phyloP scores from a whole-genome alignment of 2,888 invertebrate species.

The Molorchus minor region DNA sequence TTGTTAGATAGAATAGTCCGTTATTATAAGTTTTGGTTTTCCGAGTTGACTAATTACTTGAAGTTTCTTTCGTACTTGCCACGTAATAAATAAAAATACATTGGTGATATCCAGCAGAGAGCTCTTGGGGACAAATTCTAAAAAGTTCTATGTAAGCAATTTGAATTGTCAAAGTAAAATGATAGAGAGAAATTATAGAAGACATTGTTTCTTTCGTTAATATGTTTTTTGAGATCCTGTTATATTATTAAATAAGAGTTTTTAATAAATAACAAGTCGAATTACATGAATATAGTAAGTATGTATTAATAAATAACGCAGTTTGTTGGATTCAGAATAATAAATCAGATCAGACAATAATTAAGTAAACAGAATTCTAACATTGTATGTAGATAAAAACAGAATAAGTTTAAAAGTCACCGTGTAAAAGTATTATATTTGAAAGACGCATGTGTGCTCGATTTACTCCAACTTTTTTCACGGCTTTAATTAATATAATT shows the following conservation, averaged over 20 bases:
- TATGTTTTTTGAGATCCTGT: neutral
- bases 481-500: too few species aligned
- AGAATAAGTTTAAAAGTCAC: too few species aligned
- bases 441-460: too few species aligned
- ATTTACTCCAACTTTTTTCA: too few species aligned
- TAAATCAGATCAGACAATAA: too few species aligned
- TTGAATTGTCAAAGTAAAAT: constrained; percentile 3
- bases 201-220: neutral
- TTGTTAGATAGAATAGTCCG: neutral
- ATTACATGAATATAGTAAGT: neutral
- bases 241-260: neutral
- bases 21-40: constrained; percentile 17
- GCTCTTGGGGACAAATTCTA: neutral
- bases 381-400: too few species aligned
- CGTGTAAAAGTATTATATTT: too few species aligned
- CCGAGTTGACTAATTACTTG: constrained; percentile 9
- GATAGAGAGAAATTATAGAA: constrained; percentile 4
- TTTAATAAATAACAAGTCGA: neutral
- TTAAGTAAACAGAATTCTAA: too few species aligned
- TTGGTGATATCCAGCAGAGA: constrained; percentile 16
- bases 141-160: constrained; percentile 1
- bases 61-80: constrained; percentile 1
- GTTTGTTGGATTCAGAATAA: too few species aligned
- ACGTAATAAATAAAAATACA: constrained; percentile 6
- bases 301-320: too few species aligned